Evolutionary conservation across 1,140 invertebrate genomes (phyloP), one percentile per base, ranked within the genome.

Genomic region (Caenorhabditis tropicalis): DNA sequence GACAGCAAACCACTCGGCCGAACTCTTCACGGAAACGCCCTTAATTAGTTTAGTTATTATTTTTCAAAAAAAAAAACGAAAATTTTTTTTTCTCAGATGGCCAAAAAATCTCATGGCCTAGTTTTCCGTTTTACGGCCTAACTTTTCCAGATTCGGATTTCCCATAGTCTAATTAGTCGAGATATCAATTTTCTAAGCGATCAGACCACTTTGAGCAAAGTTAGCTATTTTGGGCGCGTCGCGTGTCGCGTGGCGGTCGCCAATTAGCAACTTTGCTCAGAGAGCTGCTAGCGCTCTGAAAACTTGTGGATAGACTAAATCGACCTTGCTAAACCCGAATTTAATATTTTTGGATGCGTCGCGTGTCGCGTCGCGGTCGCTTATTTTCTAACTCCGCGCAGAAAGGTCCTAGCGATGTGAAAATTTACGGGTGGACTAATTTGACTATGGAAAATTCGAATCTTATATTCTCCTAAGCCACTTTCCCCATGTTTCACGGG

Each of bases 1-100:
- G 29, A 65, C 83, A 85, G 39, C 74, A 85, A 33, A 85, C 79
- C 5, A 85, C 53, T 65, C 83, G 83, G 19, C 70, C 83, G 65
- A 81, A 85, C n/a, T 79, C 74, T 58, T 56, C 43, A 3, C 83
- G 48, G 43, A 85, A 85, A 33, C 56, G 43, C 27, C 83, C 83
- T 85, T n/a, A 84, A 2, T 70, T 43, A 60, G 29, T 39, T 36
- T 12, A 3, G 15, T 74, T 19, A 12, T 36, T 46, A 27, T 48
- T 48, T 79, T 48, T 46, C n/a, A n/a, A n/a, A n/a, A n/a, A n/a
- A n/a, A n/a, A n/a, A n/a, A n/a, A n/a, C n/a, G n/a, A n/a, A n/a
- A n/a, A n/a, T 27, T 29, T 24, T 48, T 10, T 12, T 7, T 51
- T 51, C 48, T 36, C n/a, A 43, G 5, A 12, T 43, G 39, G 12